phyloP scores from a whole-genome alignment of 2,113 vertebrate genomes.

The Tiliqua scincoides region DNA sequence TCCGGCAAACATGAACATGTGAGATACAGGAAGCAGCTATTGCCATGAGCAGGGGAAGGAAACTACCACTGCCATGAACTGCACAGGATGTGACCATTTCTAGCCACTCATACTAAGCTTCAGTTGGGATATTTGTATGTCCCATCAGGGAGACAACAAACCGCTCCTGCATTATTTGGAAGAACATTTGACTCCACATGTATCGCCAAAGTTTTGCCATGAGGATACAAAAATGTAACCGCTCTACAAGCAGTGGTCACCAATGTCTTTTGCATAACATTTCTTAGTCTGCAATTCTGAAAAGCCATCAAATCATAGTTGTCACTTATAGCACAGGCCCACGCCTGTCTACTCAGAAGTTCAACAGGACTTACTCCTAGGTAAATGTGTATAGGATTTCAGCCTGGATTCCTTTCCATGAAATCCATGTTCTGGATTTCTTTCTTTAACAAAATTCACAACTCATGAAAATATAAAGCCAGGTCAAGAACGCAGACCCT shows the following conservation, averaged over 20 bases:
- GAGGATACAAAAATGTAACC: neutral
- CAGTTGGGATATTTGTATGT: neutral
- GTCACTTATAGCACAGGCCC: too few relatives aligned
- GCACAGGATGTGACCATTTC: neutral
- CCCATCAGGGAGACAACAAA: neutral
- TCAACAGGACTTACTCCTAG: too few relatives aligned
- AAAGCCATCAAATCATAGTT: neutral
- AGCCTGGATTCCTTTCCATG: neutral
- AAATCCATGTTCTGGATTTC: neutral
- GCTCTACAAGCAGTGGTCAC: neutral
- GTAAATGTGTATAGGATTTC: too few relatives aligned
- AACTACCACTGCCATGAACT: neutral
- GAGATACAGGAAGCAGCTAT: neutral
- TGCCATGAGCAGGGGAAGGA: neutral
- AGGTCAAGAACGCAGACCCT: neutral
- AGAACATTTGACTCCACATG: neutral
- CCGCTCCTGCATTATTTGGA: neutral
- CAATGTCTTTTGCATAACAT: neutral
- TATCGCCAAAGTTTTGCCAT: neutral
- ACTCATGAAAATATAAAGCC: constrained; percentile 22
- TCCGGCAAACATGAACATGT: neutral
- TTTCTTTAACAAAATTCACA: neutral
- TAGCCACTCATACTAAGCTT: neutral
- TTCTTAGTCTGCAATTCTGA: neutral
- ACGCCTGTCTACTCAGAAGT: too few relatives aligned